Base-by-base conservation (phyloP, 2,797 vertebrate species). In the Scolopax bukidnonensis region DNA sequence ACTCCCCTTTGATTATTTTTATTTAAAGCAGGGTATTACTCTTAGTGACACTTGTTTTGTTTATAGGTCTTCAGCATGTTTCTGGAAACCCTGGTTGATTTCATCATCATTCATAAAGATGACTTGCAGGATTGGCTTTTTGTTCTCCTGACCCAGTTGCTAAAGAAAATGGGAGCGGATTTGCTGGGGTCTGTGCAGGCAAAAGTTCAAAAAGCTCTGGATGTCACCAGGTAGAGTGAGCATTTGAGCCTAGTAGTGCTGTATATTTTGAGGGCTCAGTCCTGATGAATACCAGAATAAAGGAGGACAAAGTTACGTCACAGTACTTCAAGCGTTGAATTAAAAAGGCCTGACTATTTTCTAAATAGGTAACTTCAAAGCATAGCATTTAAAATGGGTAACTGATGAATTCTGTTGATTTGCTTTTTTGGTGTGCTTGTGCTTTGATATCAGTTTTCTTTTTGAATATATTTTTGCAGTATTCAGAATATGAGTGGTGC, bases 41-140 rank as follows among this genome's bases (percentile, higher is more conserved):
- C 54, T 80, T 57, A 79, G 45, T 96, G 71, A 95, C 56, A 15
- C 10, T 45, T 82, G 11, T 85, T 73, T 81, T 68, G 10, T 75
- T 96, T 81, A 36, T 97, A 99, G 99, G 99, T 99, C 95, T 99
- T 99, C 97, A 99, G 99, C 98, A 99, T 99, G 99, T 99, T 99
- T 97, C 97, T 99, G 97, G 99, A 99, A 98, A 99, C 99, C 3
- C 98, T 99, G 21, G 99, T 99, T 96, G 99, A 99, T 98, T 99
- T 99, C 89, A 97, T 99, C 97, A 99, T 98, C 43, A 98, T 99
- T 70, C 99, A 99, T 97, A 98, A 98, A 91, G 99, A 99, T 65
- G 99, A 99, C 91, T 97, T 99, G 95, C 99, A 99, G 97, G 99
- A 99, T 95, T 99, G 99, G 99, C 98, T 99, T 36, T 99, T 99